phyloP scores from a whole-genome alignment of 2,888 invertebrate genomes.

The Leptinotarsa peninsularis region DNA sequence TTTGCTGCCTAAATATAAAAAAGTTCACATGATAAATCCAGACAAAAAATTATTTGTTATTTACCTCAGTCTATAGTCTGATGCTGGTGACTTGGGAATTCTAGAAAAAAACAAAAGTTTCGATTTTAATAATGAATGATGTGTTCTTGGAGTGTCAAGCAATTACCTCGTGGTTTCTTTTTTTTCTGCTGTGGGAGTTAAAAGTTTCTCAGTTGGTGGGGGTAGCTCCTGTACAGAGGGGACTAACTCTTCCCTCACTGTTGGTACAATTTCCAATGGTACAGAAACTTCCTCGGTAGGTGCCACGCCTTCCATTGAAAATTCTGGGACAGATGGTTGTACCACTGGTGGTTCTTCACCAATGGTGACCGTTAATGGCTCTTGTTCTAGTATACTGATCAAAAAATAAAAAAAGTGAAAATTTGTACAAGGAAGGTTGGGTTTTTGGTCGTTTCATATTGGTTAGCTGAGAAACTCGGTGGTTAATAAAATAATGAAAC shows the following conservation, averaged over 20 bases:
- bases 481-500: too few relatives aligned
- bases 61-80: constrained; percentile 27
- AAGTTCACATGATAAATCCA: background rate
- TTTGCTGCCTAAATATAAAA: constrained; percentile 41
- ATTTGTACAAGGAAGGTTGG: too few relatives aligned
- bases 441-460: too few relatives aligned
- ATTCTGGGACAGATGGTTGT: background rate
- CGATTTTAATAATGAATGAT: background rate
- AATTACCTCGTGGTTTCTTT: background rate
- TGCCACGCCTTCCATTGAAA: background rate
- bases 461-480: too few relatives aligned
- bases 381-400: background rate
- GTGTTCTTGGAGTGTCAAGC: too few relatives aligned
- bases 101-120: constrained; percentile 18
- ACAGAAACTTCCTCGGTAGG: constrained; percentile 1
- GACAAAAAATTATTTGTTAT: background rate
- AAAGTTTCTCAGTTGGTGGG: background rate
- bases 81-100: background rate
- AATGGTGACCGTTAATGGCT: background rate
- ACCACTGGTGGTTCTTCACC: background rate
- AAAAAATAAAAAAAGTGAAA: background rate
- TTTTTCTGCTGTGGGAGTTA: background rate
- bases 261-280: background rate
- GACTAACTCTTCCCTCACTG: background rate
- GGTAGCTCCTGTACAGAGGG: background rate